Evolutionary conservation across 2,888 invertebrate species (phyloP), one percentile per base, ranked within the genome.

Genomic region (Ametastegia equiseti): DNA sequence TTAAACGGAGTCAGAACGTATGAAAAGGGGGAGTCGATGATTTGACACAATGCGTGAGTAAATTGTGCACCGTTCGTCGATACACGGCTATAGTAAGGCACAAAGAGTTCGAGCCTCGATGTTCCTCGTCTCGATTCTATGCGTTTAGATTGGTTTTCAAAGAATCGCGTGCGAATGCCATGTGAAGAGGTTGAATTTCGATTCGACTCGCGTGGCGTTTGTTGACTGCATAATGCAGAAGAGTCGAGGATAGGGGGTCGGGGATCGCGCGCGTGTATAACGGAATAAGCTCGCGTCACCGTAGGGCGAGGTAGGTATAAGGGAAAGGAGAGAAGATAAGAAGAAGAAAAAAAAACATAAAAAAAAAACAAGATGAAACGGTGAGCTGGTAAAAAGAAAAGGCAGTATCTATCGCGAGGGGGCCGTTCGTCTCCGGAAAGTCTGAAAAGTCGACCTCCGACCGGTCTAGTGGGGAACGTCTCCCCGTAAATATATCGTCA

Each of bases 201-300:
- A 71, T 71, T 71, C 71, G 45, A 30, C 27, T 45, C 27, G 47
- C 33, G 71, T 30, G 50, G 73, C 80, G 80, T 77, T 83, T 79
- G 84, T 83, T 83, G 84, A 83, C 88, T 88, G 86, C 88, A 88
- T 88, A 88, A 88, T 88, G 84, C 85, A 86, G 83, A 82, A 82
- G 83, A 82, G 82, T 69, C 84, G 85, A n/a, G n/a, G n/a, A n/a
- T n/a, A n/a, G n/a, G n/a, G n/a, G n/a, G n/a, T n/a, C n/a, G 82
- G 86, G 84, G 84, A 86, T 84, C 84, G 82, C 54, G 84, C 78
- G 65, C 77, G 81, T 81, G 87, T 79, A 82, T 86, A 86, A 86
- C 88, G 88, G 85, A 86, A 47, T 47, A 85, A 84, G 84, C 82
- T 79, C 80, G 81, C 85, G 82, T 86, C 84, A 84, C 88, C 85